These are phyloP conservation scores for Drosophila subquinaria DNA, from an alignment of 2,888 invertebrate species.

Conservation along the genomic window DNA sequence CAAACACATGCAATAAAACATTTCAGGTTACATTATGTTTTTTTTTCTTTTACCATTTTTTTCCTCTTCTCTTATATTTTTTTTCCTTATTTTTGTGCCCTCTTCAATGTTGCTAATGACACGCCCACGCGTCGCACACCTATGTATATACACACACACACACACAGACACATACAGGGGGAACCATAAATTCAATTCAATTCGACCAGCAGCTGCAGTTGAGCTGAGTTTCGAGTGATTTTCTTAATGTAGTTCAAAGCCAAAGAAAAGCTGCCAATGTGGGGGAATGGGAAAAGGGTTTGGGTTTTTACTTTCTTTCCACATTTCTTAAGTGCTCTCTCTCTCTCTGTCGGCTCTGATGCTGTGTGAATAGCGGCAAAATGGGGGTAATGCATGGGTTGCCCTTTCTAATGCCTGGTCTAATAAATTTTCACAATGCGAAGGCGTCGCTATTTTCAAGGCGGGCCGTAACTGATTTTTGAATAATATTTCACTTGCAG, in stretches of 20 bases:
- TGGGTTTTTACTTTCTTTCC: conserved; percentile 38
- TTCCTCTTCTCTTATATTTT: conserved; percentile 23
- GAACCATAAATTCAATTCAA: conserved; percentile 73
- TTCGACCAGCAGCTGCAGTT: conserved; percentile 77
- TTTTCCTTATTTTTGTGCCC: conserved; percentile 4
- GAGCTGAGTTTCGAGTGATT: conserved; percentile 67
- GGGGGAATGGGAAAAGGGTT: conserved; percentile 47
- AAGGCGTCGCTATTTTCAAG: conserved; percentile 32
- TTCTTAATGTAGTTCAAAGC: conserved; percentile 66
- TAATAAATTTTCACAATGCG: conserved; percentile 58
- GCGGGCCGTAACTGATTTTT: conserved; percentile 72
- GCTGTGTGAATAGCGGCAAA: conserved; percentile 1
- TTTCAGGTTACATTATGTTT: conserved; percentile 33
- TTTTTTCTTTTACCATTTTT: not conserved
- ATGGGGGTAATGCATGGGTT: conserved; percentile 37
- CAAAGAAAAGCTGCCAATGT: conserved; percentile 29
- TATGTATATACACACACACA: conserved; percentile 5
- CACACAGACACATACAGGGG: not conserved
- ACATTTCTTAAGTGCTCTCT: conserved; percentile 55
- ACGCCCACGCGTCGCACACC: conserved; percentile 30
- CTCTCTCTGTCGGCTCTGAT: conserved; percentile 5
- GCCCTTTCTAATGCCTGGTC: conserved; percentile 51
- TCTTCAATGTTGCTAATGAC: conserved; percentile 50
- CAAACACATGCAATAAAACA: conserved; percentile 69
- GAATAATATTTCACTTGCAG: conserved; percentile 80